phyloP scores from a whole-genome alignment of 2,888 invertebrate species.

The Hipparchia semele region DNA sequence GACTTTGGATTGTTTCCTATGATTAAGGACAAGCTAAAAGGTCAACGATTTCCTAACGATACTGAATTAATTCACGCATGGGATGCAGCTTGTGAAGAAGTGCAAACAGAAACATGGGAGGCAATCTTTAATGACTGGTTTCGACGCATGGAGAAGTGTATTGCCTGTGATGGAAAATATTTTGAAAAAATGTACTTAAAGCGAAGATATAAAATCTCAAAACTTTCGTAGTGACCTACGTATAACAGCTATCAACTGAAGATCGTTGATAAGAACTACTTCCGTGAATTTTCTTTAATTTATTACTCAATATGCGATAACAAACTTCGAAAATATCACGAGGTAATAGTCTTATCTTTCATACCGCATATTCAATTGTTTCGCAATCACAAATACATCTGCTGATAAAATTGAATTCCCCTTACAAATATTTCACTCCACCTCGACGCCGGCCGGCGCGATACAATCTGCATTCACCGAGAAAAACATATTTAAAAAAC shows the following conservation, averaged over 20 bases:
- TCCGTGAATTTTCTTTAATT: constrained; percentile 17
- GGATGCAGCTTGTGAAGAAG: no score
- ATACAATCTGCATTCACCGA: constrained; percentile 54
- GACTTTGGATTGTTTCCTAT: no score
- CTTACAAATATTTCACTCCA: constrained; percentile 59
- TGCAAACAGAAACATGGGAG: no score
- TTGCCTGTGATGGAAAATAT: no score
- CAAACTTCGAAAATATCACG: constrained; percentile 16
- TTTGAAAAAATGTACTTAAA: no score
- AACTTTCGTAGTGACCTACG: no score
- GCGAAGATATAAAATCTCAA: no score
- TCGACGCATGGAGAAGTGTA: no score
- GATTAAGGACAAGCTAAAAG: no score
- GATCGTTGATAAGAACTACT: constrained; percentile 1
- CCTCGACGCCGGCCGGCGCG: constrained; percentile 45
- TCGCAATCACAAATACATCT: constrained; percentile 43
- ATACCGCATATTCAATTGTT: constrained; percentile 15
- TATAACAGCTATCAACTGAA: constrained; percentile 1
- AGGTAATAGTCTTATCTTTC: constrained; percentile 19
- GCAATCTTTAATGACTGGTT: no score
- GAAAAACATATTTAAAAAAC: constrained; percentile 75
- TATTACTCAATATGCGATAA: constrained; percentile 21
- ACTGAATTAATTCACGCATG: no score
- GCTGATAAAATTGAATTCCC: constrained; percentile 64
- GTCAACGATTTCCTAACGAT: no score